Conservation (phyloP, 1,140 invertebrate species). For the Lepidurus couesii region DNA sequence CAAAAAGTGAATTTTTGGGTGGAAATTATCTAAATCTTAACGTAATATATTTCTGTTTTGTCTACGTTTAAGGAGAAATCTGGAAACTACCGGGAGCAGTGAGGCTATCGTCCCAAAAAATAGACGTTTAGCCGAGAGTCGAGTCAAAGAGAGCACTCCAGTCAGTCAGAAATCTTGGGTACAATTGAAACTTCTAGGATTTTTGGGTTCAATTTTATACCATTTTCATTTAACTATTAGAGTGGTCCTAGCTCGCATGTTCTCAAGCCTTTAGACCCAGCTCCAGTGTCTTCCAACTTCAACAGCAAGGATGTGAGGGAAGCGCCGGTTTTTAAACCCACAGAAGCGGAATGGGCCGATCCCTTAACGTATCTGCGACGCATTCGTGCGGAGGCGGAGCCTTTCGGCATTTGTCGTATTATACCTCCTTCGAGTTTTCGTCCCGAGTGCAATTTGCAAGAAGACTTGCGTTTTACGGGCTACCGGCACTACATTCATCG, state of each 20-base stretch:
- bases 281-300: neutral
- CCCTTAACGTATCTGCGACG: conserved; percentile 82
- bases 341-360: conserved; percentile 80
- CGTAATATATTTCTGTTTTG: neutral
- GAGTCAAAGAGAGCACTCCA: neutral
- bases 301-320: conserved; percentile 55
- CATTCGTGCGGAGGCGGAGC: conserved; percentile 68
- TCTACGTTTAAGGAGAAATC: neutral
- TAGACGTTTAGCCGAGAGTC: neutral
- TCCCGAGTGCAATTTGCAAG: conserved; percentile 77
- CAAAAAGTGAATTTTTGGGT: neutral
- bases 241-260: neutral
- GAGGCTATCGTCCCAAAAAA: neutral
- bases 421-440: conserved; percentile 81
- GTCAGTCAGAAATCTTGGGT: neutral
- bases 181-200: neutral
- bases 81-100: neutral
- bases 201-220: no score
- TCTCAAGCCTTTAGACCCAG: neutral
- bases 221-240: neutral
- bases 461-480: conserved; percentile 79
- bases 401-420: conserved; percentile 81
- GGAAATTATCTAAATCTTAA: neutral
- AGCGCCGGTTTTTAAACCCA: conserved; percentile 74
- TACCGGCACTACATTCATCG: conserved; percentile 89